Conservation (phyloP, 2,797 vertebrate species). For the Notoglanidium macrostoma region DNA sequence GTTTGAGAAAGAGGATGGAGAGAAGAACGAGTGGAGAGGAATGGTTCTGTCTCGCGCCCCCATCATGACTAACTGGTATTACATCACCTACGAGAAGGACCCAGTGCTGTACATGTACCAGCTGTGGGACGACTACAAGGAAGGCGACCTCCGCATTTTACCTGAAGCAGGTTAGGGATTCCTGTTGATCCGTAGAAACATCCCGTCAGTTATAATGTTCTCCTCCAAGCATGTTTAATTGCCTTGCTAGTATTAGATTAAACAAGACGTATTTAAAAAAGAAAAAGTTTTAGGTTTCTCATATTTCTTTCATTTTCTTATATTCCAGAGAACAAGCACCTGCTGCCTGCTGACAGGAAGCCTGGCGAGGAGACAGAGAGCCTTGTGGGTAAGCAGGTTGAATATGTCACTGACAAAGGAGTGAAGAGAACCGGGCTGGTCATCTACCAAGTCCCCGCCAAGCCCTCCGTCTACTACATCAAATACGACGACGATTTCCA, state of each 20-base stretch:
- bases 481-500: slow-evolving; percentile 85
- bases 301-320: background rate
- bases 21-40: slow-evolving; percentile 84
- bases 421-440: slow-evolving; percentile 83
- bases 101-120: slow-evolving; percentile 86
- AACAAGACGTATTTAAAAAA: background rate
- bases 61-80: slow-evolving; percentile 86
- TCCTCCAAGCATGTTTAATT: too few species aligned
- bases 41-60: slow-evolving; percentile 85
- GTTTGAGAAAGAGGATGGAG: slow-evolving; percentile 82
- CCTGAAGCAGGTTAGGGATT: slow-evolving; percentile 76
- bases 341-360: slow-evolving; percentile 82
- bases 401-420: slow-evolving; percentile 83
- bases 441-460: slow-evolving; percentile 85
- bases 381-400: slow-evolving; percentile 85
- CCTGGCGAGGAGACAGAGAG: slow-evolving; percentile 84
- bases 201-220: too few species aligned
- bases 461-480: slow-evolving; percentile 84
- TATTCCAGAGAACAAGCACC: slow-evolving; percentile 79
- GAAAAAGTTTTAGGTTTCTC: background rate
- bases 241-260: background rate
- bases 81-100: slow-evolving; percentile 86
- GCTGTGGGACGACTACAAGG: slow-evolving; percentile 84
- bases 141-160: slow-evolving; percentile 80
- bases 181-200: background rate